Evolutionary conservation across 2,888 invertebrate species (phyloP), one percentile per base, ranked within the genome.

Genomic region (Morpho achilles): DNA sequence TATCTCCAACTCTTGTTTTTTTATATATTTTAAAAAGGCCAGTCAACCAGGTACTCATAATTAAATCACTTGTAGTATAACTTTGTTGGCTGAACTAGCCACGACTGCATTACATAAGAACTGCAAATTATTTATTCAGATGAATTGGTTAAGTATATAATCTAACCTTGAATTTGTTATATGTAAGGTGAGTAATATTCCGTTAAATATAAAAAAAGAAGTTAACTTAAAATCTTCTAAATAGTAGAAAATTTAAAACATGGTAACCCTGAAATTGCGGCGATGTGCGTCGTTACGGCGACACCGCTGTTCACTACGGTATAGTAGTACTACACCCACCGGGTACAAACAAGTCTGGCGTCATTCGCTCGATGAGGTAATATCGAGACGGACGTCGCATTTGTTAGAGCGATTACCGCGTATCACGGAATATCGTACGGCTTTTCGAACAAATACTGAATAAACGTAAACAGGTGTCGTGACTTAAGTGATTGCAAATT

Each of bases 181-280:
- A 32, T 3, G 32, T 32, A 32, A 32, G 3, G 32, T 5, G 5
- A 32, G 23, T 23, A 2, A 23, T 23, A 32, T 32, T 32, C 4
- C 32, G 32, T 32, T 3, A 32, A 5, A 32, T 32, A 5, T 32
- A 32, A 32, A 32, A 32, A 42, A 9, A 46, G 5, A 16, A 8
- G 8, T 2, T 44, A 1, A 44, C 9, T 40, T 7, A 55, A 61
- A 62, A 59, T 45, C 56, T 67, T 63, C 64, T 57, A 67, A 62
- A 56, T 59, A 51, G 64, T 59, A 63, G 51, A 53, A 58, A 49
- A 51, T 59, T 59, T 63, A 39, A 48, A 8, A 7, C 22, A 42
- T 61, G 60, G 69, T 64, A 71, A 67, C 67, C 67, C 60, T 53
- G 59, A 46, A 48, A 66, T 55, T 65, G 66, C 63, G 63, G 63